Percentiles rank a stretch among this genome's conserved stretches.
Evolutionary conservation across 2,888 invertebrate species (phyloP).

Genomic region (Melipona beecheii): DNA sequence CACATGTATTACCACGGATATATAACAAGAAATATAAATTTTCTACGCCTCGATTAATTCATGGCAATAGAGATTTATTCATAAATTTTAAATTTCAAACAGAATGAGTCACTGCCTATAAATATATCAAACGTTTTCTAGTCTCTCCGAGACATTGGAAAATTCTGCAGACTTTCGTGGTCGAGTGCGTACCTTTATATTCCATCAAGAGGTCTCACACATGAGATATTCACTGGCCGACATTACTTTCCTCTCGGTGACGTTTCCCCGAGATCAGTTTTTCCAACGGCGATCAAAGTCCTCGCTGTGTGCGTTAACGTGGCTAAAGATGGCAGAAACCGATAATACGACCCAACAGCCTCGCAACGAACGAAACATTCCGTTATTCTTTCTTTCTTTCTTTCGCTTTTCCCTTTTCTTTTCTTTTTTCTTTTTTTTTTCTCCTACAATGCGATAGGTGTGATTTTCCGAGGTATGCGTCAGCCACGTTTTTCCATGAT

Average conservation of each 20-base stretch:
- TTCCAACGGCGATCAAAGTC: slow-evolving; percentile 38
- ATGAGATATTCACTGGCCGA: neutral
- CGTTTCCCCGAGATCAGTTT: neutral
- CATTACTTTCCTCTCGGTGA: neutral
- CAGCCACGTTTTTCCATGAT: slow-evolving; percentile 47
- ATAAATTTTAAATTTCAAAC: no score
- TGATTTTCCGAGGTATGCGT: slow-evolving; percentile 35
- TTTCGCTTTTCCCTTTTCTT: neutral
- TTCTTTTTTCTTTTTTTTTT: neutral
- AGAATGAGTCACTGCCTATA: no score
- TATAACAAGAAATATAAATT: no score
- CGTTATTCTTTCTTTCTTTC: neutral
- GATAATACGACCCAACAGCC: no score
- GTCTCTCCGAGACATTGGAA: no score
- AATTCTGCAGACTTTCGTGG: no score
- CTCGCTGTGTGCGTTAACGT: neutral
- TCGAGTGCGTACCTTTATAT: neutral
- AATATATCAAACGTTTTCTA: no score
- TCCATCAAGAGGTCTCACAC: neutral
- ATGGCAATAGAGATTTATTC: no score
- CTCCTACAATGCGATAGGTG: slow-evolving; percentile 20
- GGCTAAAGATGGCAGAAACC: slow-evolving; percentile 30
- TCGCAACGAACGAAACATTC: neutral
- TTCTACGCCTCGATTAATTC: no score
- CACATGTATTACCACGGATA: no score